Conservation (phyloP, 1,140 invertebrate species). For the Oscheius sp. region DNA sequence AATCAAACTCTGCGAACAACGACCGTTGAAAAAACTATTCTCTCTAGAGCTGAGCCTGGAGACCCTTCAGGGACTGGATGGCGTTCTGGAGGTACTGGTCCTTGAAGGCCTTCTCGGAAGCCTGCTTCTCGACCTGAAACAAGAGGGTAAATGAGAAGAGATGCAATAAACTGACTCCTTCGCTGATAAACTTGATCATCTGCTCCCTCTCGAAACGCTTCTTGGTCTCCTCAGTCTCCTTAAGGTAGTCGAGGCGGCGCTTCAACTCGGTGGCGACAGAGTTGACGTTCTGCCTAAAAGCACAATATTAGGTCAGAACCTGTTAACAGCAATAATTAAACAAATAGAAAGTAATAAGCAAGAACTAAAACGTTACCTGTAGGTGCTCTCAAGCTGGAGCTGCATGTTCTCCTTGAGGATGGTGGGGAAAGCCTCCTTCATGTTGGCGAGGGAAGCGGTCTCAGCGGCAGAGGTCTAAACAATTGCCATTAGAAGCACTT, state of each 20-base stretch:
- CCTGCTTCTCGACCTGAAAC: slow-evolving; percentile 32
- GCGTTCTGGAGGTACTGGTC: slow-evolving; percentile 58
- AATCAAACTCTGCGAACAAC: background rate
- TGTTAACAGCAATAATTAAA: background rate
- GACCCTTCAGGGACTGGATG: slow-evolving; percentile 49
- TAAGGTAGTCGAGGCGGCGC: slow-evolving; percentile 55
- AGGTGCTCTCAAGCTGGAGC: slow-evolving; percentile 57
- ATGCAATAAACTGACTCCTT: slow-evolving; percentile 37
- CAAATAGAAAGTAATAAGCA: background rate
- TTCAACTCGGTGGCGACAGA: slow-evolving; percentile 54
- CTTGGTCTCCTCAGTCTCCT: slow-evolving; percentile 58
- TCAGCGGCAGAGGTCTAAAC: slow-evolving; percentile 55
- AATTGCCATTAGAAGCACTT: slow-evolving; percentile 14
- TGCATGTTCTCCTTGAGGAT: slow-evolving; percentile 59
- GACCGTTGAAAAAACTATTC: background rate
- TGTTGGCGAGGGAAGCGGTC: slow-evolving; percentile 50
- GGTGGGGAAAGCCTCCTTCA: slow-evolving; percentile 56
- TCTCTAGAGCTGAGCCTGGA: slow-evolving; percentile 37
- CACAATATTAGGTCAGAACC: background rate
- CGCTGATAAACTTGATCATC: slow-evolving; percentile 50
- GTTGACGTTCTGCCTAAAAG: slow-evolving; percentile 53
- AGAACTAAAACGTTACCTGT: slow-evolving; percentile 40
- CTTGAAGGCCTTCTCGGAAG: slow-evolving; percentile 50
- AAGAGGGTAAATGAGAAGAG: background rate
- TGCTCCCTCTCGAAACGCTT: slow-evolving; percentile 56